Evolutionary conservation across 2,888 invertebrate species (phyloP).

Genomic region (Lottia scabra): DNA sequence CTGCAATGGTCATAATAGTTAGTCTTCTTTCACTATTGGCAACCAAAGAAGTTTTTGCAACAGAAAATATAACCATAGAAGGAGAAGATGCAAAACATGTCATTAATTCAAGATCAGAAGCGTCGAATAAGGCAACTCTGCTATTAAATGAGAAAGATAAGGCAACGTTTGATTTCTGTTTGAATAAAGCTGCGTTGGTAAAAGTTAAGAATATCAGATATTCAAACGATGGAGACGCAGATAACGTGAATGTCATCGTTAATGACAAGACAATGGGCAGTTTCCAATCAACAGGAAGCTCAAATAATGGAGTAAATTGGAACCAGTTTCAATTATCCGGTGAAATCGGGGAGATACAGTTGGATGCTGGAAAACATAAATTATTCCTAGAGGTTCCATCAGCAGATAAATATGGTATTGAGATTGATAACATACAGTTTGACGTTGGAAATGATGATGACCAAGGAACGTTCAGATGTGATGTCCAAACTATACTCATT

Average conservation of each 20-base stretch:
- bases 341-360: slow-evolving; percentile 30
- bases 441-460: slow-evolving; percentile 32
- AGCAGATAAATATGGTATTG: slow-evolving; percentile 33
- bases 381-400: slow-evolving; percentile 29
- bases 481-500: no score
- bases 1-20: no score
- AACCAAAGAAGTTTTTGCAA: no score
- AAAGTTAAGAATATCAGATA: slow-evolving; percentile 27
- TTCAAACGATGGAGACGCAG: slow-evolving; percentile 42
- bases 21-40: no score
- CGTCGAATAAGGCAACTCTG: no score
- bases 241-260: slow-evolving; percentile 26
- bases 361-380: slow-evolving; percentile 32
- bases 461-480: not conserved
- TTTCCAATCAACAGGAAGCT: slow-evolving; percentile 15
- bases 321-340: slow-evolving; percentile 14
- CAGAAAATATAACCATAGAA: no score
- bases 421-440: slow-evolving; percentile 42
- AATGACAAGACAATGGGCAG: slow-evolving; percentile 28
- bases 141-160: no score
- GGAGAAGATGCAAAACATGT: no score
- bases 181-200: slow-evolving; percentile 26
- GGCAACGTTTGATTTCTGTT: slow-evolving; percentile 24
- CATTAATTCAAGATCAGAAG: no score
- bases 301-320: slow-evolving; percentile 5